Conservation (phyloP, 2,113 vertebrate species). For the Erinaceus europaeus region DNA sequence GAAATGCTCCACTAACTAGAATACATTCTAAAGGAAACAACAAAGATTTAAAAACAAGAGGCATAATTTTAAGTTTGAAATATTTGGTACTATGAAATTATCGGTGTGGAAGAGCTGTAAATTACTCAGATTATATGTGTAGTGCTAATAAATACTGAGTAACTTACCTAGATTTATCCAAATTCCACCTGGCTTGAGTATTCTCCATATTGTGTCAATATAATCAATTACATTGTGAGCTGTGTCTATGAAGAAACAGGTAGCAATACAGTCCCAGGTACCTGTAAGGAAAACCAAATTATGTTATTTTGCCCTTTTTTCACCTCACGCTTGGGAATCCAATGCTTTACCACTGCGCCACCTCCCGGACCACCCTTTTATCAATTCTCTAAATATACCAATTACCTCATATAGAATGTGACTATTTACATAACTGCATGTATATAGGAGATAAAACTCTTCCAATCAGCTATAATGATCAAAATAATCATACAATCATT, state of each 20-base stretch:
- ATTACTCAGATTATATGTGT: background rate
- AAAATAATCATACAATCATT: constrained; percentile 14
- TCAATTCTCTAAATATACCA: background rate
- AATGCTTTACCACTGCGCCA: no score
- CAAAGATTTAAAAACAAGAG: background rate
- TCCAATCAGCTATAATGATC: background rate
- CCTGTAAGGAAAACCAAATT: constrained; percentile 83
- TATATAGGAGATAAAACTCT: constrained; percentile 11
- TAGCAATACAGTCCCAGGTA: constrained; percentile 96
- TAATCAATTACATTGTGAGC: constrained; percentile 99
- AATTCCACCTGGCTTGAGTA: constrained; percentile 97
- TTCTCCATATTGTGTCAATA: constrained; percentile 98
- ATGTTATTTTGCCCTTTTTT: constrained; percentile 28
- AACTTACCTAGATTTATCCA: constrained; percentile 98
- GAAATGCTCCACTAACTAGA: background rate
- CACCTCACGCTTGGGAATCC: no score
- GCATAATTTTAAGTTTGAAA: background rate
- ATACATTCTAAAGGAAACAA: background rate
- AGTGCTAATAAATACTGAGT: constrained; percentile 36
- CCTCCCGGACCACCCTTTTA: background rate
- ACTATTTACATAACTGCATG: constrained; percentile 27
- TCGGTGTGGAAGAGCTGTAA: background rate
- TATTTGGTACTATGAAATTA: background rate
- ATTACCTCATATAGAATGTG: background rate
- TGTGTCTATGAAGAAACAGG: constrained; percentile 99